Evolutionary conservation across 2,888 invertebrate genomes (phyloP).

Genomic region (Trachelus troglodyta): DNA sequence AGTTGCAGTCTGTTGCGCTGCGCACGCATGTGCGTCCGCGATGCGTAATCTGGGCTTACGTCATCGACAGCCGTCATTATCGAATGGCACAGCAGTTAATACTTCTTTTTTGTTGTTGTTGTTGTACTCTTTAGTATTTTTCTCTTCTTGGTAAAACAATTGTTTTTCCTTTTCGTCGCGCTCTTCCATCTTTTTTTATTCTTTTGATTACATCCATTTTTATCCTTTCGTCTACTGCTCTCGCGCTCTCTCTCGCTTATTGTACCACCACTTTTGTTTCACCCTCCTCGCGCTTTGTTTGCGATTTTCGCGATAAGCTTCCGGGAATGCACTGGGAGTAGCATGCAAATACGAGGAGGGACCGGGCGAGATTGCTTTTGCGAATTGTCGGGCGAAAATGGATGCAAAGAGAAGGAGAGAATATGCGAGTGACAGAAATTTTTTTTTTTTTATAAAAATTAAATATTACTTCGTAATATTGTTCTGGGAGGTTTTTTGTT

Average conservation of each 20-base stretch:
- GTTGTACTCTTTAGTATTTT: background rate
- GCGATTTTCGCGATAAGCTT: background rate
- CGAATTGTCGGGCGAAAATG: background rate
- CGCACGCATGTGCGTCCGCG: constrained; percentile 29
- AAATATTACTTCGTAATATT: too few relatives aligned
- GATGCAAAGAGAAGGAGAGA: background rate
- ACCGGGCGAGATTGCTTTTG: background rate
- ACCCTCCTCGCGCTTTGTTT: background rate
- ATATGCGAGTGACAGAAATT: too few relatives aligned
- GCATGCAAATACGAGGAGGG: background rate
- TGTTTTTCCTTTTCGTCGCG: background rate
- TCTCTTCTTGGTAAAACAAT: background rate
- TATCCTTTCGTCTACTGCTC: background rate
- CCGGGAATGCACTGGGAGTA: background rate
- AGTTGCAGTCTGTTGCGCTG: constrained; percentile 24
- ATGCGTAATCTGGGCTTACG: constrained; percentile 47
- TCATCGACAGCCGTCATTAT: constrained; percentile 28
- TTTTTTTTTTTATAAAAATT: too few relatives aligned
- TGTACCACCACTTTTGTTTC: background rate
- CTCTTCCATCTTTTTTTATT: background rate
- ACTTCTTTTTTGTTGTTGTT: background rate
- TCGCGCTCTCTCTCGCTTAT: background rate
- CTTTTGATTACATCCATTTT: background rate
- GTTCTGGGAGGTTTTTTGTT: too few relatives aligned
- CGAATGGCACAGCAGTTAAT: background rate